Evolutionary conservation across 2,888 invertebrate species (phyloP).

Genomic region (Drosophila nr. fundita): DNA sequence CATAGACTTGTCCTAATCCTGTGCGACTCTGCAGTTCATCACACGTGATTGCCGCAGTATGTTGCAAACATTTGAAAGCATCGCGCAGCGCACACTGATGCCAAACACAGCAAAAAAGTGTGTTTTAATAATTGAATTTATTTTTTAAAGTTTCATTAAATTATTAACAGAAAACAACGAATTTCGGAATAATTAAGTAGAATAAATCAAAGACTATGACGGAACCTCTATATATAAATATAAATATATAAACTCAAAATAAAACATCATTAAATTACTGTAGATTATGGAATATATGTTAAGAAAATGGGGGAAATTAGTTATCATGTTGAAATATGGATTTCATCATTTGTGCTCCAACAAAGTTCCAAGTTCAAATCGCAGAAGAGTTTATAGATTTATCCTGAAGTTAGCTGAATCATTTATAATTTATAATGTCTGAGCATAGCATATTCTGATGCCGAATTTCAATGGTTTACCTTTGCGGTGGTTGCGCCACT

Average conservation of each 20-base stretch:
- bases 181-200: background rate
- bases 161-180: background rate
- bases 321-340: background rate
- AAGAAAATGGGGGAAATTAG: background rate
- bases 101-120: background rate
- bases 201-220: background rate
- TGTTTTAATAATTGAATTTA: background rate
- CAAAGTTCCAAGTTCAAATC: background rate
- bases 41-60: constrained; percentile 64
- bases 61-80: constrained; percentile 51
- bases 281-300: background rate
- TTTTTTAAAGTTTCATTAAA: background rate
- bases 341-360: background rate
- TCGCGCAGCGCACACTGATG: constrained; percentile 43
- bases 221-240: background rate
- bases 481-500: constrained; percentile 19
- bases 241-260: background rate
- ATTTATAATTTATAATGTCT: background rate
- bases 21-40: constrained; percentile 56
- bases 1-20: constrained; percentile 21
- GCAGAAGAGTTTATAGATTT: accelerated
- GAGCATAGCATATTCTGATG: background rate
- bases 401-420: background rate
- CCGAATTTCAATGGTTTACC: background rate
- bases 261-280: background rate